Evolutionary conservation across 2,113 vertebrate genomes (phyloP), one percentile per base, ranked within the genome.

Genomic region (Lycaon pictus): DNA sequence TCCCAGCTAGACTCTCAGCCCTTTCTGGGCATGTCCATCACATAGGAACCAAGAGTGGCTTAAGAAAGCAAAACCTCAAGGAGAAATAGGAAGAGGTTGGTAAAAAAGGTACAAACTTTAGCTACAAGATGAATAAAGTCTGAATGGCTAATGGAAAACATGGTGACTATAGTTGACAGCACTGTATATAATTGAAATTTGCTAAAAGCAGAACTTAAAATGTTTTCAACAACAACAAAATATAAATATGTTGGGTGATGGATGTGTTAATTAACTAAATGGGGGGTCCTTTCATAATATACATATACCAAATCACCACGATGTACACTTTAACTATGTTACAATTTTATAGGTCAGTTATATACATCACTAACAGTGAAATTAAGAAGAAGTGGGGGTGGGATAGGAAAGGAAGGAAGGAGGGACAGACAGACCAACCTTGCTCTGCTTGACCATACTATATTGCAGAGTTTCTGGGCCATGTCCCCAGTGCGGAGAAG

Each of bases 11-110:
- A 65, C 43, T 91, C 7, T 92, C 63, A 81, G n/a, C 43, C 84
- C 63, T 89, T 88, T 92, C 88, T 92, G 51, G 63, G 43, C 56
- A 58, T 72, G 29, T 56, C 9, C 12, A 85, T 27, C 15, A 72
- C 16, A 58, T 35, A 22, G 60, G 83, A 95, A 84, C 71, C 65
- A 91, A 60, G 48, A 74, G 55, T 35, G 7, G 56, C 51, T 71
- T 92, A 82, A 81, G 20, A 93, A 90, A 94, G 72, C 62, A 96
- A 93, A 81, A 92, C 27, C 53, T 94, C 43, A 60, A 88, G 62
- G 62, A 43, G 51, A 87, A 77, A 67, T 65, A 79, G 71, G 69
- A 25, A 77, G 56, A 65, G 8, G 11, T 32, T 58, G 13, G 51
- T 82, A 32, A 87, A 87, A 87, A 79, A 10, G n/a, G 20, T 58